These are phyloP conservation scores for Aulostomus chinensis DNA, from an alignment of 2,797 vertebrate genomes.

Conservation along the genomic window DNA sequence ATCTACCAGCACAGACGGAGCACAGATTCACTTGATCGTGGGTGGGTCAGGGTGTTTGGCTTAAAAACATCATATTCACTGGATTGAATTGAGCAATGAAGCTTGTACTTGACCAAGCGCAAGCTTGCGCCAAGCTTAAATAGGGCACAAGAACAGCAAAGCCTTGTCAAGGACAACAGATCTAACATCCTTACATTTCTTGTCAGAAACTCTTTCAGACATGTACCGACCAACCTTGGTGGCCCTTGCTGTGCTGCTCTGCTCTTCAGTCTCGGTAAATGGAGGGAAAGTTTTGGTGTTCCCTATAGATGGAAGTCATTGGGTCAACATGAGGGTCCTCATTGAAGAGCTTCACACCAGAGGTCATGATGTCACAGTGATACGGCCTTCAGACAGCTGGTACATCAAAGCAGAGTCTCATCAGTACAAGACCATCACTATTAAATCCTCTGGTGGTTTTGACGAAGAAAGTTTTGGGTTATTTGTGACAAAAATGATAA, in stretches of 20 bases:
- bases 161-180: too few relatives aligned
- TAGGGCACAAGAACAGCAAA: too few relatives aligned
- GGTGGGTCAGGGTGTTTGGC: too few relatives aligned
- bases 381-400: slow-evolving; percentile 48
- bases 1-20: too few relatives aligned
- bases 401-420: slow-evolving; percentile 58
- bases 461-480: slow-evolving; percentile 1
- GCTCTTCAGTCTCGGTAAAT: slow-evolving; percentile 8
- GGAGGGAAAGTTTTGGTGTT: slow-evolving; percentile 62
- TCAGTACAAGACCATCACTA: slow-evolving; percentile 45
- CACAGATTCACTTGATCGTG: too few relatives aligned
- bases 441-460: slow-evolving; percentile 10
- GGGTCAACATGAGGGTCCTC: slow-evolving; percentile 71
- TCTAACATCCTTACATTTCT: slow-evolving; percentile 2
- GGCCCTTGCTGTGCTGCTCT: slow-evolving; percentile 30
- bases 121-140: too few relatives aligned
- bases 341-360: slow-evolving; percentile 56
- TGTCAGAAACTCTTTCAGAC: slow-evolving; percentile 24
- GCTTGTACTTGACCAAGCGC: too few relatives aligned
- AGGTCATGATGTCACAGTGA: slow-evolving; percentile 60
- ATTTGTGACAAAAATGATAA: slow-evolving; percentile 3
- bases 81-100: too few relatives aligned
- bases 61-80: too few relatives aligned
- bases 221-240: slow-evolving; percentile 26
- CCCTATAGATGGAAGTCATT: slow-evolving; percentile 66